Base-by-base conservation (phyloP, 2,113 vertebrate species). In the Sinocyclocheilus anshuiensis region DNA sequence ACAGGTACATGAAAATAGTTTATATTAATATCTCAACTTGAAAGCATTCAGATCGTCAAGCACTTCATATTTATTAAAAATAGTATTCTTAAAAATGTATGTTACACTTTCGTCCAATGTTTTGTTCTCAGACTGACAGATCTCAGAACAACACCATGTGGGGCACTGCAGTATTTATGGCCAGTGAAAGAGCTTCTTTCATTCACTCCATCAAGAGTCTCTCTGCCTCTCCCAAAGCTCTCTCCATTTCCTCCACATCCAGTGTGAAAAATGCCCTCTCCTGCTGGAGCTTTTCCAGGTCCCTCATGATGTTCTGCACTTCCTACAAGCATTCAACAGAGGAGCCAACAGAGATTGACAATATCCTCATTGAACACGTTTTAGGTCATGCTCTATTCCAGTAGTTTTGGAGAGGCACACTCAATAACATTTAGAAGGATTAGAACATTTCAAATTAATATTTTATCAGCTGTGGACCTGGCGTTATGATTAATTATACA, bases 191-290 rank as follows among this genome's bases (percentile, higher is more conserved):
- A 26, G 57, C 50, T 45, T 81, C n/a, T 81, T 71, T 83, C 65
- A 69, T 26, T 87, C 22, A 90, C 86, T 89, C 88, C 1, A 71
- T 85, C 88, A 90, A 42, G 61, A 89, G 92, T 24, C 8, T 85
- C 74, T 95, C 93, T 20, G 94, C 94, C 67, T 94, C 92, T 67
- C 90, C 87, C 11, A 95, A 89, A 80, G 92, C 89, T 57, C 88
- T 88, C 87, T 95, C 92, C 86, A 94, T 89, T 61, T 92, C 89
- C 45, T 91, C 89, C 20, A 88, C 91, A 59, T 94, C 89, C 84
- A 86, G 48, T 5, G 86, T 89, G 77, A 95, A 93, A 26, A 65
- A 81, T 84, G 94, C 87, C 20, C 90, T 85, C 12, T 95, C 93
- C 65, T 90, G 88, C 36, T 57, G 83, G 89, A 93, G 90, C 9